These are phyloP conservation scores for Lepus americanus DNA, from an alignment of 2,113 vertebrate species.

Conservation along the genomic window DNA sequence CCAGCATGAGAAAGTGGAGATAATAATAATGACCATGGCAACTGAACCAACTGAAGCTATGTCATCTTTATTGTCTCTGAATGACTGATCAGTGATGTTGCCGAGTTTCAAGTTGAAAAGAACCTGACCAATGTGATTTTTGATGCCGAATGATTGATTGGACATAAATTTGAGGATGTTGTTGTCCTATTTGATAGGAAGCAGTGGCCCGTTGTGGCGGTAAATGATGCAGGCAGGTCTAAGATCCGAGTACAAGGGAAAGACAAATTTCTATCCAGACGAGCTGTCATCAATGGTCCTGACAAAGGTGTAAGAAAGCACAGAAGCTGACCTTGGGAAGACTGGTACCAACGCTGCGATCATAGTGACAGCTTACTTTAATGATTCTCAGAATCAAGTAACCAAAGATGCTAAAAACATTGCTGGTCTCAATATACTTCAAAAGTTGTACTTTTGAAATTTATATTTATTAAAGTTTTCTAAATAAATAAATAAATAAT, in stretches of 20 bases:
- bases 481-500: too few species aligned
- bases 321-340: slow-evolving; percentile 92
- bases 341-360: slow-evolving; percentile 91
- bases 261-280: slow-evolving; percentile 90
- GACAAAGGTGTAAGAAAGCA: slow-evolving; percentile 93
- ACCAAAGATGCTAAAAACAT: slow-evolving; percentile 93
- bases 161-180: slow-evolving; percentile 90
- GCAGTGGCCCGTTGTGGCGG: slow-evolving; percentile 92
- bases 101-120: slow-evolving; percentile 92
- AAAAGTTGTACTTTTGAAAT: slow-evolving; percentile 76
- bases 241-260: slow-evolving; percentile 92
- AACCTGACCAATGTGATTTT: slow-evolving; percentile 92
- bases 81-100: slow-evolving; percentile 93
- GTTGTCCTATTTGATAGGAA: slow-evolving; percentile 94
- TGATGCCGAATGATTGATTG: slow-evolving; percentile 91
- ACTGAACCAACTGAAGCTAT: slow-evolving; percentile 94
- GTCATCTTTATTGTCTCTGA: slow-evolving; percentile 95
- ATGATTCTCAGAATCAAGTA: slow-evolving; percentile 91
- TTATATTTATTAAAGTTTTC: too few species aligned
- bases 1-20: slow-evolving; percentile 98
- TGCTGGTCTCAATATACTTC: slow-evolving; percentile 89
- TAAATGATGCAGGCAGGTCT: slow-evolving; percentile 91
- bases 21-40: slow-evolving; percentile 97
- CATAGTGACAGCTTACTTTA: slow-evolving; percentile 92
- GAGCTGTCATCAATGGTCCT: slow-evolving; percentile 93